Percentiles rank a stretch among this genome's conserved stretches.
Evolutionary conservation across 2,113 vertebrate genomes (phyloP).

Genomic region (Colaptes auratus): DNA sequence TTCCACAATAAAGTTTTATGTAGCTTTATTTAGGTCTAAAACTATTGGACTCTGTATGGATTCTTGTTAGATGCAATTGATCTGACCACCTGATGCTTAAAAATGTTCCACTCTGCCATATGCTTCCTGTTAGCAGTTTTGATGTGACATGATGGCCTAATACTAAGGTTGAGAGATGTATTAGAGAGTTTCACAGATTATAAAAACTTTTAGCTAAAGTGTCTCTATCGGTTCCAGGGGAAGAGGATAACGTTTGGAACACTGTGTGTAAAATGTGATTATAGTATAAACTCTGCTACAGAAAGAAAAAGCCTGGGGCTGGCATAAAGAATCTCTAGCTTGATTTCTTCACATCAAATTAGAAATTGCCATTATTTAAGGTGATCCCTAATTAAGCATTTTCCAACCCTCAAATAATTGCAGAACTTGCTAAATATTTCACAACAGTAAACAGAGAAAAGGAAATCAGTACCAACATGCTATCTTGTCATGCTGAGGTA

Average conservation of each 20-base stretch:
- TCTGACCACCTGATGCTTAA: background rate
- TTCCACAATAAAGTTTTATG: background rate
- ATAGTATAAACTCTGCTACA: background rate
- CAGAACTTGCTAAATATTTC: constrained; percentile 9
- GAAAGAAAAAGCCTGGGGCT: background rate
- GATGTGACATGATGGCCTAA: background rate
- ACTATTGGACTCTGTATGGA: rapidly evolving
- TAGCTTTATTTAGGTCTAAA: background rate
- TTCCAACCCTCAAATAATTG: background rate
- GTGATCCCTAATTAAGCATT: background rate
- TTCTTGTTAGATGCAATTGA: background rate
- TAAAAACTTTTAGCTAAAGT: background rate
- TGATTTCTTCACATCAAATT: background rate
- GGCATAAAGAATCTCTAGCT: background rate
- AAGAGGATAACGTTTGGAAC: background rate
- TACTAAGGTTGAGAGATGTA: background rate
- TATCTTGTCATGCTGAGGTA: background rate
- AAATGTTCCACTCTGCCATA: background rate
- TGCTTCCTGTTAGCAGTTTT: background rate
- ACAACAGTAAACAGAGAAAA: background rate
- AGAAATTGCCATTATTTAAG: background rate
- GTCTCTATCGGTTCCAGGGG: background rate
- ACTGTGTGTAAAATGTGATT: background rate
- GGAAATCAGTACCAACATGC: background rate
- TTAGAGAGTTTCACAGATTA: background rate